A percentile compares a stretch with the other conserved stretches of the same genome.
Conservation (phyloP, 2,888 invertebrate species). For the Polydrusus cervinus region DNA sequence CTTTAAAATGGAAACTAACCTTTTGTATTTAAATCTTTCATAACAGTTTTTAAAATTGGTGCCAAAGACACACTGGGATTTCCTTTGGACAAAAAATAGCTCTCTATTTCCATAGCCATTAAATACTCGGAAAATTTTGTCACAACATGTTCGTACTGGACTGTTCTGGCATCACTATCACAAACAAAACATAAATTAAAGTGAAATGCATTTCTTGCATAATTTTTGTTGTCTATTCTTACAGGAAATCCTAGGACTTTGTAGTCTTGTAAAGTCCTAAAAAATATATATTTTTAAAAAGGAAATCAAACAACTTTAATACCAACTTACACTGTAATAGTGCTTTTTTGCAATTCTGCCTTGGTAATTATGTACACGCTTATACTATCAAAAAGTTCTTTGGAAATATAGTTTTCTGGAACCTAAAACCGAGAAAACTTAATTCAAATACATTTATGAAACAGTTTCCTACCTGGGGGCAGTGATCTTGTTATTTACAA, state of each 20-base stretch:
- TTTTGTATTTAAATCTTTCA: slow-evolving; percentile 86
- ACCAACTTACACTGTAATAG: slow-evolving; percentile 87
- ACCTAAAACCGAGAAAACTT: slow-evolving; percentile 73
- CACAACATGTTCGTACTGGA: slow-evolving; percentile 95
- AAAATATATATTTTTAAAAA: too few relatives aligned
- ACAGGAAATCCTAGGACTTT: slow-evolving; percentile 96
- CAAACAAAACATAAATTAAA: slow-evolving; percentile 97
- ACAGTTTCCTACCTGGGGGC: too few relatives aligned
- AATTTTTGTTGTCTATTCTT: slow-evolving; percentile 89
- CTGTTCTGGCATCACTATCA: slow-evolving; percentile 90
- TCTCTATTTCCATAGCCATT: slow-evolving; percentile 91
- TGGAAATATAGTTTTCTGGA: slow-evolving; percentile 92
- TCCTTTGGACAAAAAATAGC: slow-evolving; percentile 86
- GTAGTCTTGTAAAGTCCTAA: slow-evolving; percentile 80
- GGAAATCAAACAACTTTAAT: too few relatives aligned
- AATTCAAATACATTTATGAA: not conserved
- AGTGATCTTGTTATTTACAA: too few relatives aligned
- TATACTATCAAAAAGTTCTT: slow-evolving; percentile 94
- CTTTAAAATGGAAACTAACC: slow-evolving; percentile 56
- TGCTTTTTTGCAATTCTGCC: slow-evolving; percentile 90
- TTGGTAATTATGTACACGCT: slow-evolving; percentile 97
- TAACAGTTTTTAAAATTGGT: slow-evolving; percentile 84
- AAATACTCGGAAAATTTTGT: slow-evolving; percentile 95
- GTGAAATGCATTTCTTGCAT: slow-evolving; percentile 94
- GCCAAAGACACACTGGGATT: slow-evolving; percentile 79